Conservation (phyloP, 2,113 vertebrate species). For the Scopus umbretta region DNA sequence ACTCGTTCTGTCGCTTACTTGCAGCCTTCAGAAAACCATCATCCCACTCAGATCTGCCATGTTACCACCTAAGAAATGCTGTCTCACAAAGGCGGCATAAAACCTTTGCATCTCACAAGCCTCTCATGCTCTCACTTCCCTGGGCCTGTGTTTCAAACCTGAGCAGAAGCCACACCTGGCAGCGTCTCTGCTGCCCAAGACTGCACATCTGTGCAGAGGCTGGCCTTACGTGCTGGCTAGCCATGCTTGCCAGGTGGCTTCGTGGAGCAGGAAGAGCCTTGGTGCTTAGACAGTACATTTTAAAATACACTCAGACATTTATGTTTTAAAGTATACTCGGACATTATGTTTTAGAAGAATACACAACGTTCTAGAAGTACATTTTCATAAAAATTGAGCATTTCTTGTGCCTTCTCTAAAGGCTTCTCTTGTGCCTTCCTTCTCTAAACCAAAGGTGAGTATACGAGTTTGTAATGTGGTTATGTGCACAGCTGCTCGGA, state of each 20-base stretch:
- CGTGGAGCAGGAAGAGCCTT: background rate
- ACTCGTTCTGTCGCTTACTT: background rate
- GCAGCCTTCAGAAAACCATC: background rate
- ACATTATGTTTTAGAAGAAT: background rate
- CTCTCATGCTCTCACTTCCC: background rate
- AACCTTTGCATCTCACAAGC: background rate
- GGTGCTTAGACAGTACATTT: background rate
- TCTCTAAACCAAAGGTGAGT: conserved; percentile 15
- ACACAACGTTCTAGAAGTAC: background rate
- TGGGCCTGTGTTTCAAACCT: background rate
- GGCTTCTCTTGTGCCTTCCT: no score
- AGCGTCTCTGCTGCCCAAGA: background rate
- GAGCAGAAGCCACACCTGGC: background rate
- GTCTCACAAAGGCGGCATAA: background rate
- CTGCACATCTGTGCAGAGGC: fast-evolving
- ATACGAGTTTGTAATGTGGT: background rate
- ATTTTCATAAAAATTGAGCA: background rate
- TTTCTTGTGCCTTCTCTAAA: no score
- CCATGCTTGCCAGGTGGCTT: background rate
- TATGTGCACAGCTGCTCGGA: background rate
- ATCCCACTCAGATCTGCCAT: conserved; percentile 11
- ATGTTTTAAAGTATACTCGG: background rate
- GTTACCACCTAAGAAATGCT: background rate
- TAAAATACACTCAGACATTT: background rate
- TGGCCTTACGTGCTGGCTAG: background rate